Conservation (phyloP, 2,797 vertebrate species). For the Premnoplex brunnescens region DNA sequence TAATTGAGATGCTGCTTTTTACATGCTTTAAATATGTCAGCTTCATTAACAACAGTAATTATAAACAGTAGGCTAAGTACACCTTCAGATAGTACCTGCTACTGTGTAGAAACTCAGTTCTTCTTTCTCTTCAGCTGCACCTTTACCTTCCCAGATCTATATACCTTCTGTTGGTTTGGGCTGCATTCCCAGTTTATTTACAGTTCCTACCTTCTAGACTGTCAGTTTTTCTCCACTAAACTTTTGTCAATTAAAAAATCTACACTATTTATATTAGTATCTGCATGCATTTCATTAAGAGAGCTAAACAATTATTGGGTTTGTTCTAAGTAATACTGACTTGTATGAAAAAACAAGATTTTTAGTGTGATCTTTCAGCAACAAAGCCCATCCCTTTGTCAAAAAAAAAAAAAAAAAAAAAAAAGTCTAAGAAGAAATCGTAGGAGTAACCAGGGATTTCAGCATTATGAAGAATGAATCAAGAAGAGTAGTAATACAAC, state of each 20-base stretch:
- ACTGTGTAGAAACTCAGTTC: background rate
- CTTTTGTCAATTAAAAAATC: background rate
- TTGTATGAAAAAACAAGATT: background rate
- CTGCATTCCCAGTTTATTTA: background rate
- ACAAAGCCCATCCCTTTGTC: background rate
- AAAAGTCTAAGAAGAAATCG: accelerated
- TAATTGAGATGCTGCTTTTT: background rate
- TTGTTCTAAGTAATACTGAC: background rate
- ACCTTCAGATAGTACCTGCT: background rate
- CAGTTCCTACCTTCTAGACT: background rate
- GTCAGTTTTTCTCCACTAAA: background rate
- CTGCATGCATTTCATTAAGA: background rate
- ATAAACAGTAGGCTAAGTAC: background rate
- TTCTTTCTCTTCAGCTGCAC: background rate
- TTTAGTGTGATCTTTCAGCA: background rate
- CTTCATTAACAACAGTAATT: background rate
- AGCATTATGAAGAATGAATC: background rate
- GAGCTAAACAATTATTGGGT: background rate
- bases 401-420: no score
- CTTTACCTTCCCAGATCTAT: background rate
- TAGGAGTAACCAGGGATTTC: background rate
- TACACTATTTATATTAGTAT: background rate
- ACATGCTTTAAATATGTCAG: background rate
- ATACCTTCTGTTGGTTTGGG: background rate
- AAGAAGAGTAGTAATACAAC: background rate